Evolutionary conservation across 2,888 invertebrate species (phyloP).

Genomic region (Chrysolina oricalcia): DNA sequence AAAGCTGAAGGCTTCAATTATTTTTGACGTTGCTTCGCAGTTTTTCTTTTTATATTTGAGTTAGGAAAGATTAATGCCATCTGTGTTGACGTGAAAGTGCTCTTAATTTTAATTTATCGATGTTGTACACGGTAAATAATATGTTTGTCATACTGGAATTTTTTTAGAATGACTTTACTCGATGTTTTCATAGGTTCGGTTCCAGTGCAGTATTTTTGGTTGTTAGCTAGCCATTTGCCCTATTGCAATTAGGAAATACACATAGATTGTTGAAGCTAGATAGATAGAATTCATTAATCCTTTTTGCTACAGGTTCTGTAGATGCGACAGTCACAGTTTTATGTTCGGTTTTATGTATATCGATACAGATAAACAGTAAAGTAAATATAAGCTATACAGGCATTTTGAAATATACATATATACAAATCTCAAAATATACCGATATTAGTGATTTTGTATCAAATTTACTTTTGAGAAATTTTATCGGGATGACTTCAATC

Average conservation of each 20-base stretch:
- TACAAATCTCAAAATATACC: too few species aligned
- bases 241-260: neutral
- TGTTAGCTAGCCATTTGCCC: neutral
- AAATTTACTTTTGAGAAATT: too few species aligned
- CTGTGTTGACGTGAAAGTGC: constrained; percentile 40
- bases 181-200: neutral
- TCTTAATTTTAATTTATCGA: constrained; percentile 43
- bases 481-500: too few species aligned
- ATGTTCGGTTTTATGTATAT: too few species aligned
- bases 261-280: neutral
- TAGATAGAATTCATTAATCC: too few species aligned
- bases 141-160: constrained; percentile 28
- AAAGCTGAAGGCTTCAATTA: constrained; percentile 33
- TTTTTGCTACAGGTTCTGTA: too few species aligned
- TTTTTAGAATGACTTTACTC: constrained; percentile 37
- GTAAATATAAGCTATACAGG: too few species aligned
- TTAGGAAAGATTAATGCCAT: constrained; percentile 37
- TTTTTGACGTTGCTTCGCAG: constrained; percentile 10
- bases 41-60: constrained; percentile 39
- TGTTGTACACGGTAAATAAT: constrained; percentile 36
- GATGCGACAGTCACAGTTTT: too few species aligned
- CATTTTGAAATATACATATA: too few species aligned
- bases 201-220: neutral
- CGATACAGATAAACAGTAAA: too few species aligned
- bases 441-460: too few species aligned